Evolutionary conservation across 2,888 invertebrate genomes (phyloP).

Genomic region (Trilocha varians): DNA sequence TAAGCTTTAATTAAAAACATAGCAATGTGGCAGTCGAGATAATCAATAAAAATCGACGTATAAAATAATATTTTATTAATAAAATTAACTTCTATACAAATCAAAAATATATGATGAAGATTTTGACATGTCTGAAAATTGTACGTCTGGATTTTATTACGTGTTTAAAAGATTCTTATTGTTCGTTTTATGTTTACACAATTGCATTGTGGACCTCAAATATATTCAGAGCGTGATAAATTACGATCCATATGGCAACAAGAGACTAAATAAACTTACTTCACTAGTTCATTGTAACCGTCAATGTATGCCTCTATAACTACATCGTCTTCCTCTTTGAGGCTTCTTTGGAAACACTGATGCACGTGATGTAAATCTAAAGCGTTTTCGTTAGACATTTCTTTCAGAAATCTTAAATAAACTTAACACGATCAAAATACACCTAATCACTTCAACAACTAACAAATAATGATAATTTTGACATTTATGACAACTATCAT

Average conservation of each 20-base stretch:
- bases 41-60: neutral
- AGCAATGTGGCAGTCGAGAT: constrained; percentile 3
- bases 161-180: neutral
- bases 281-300: constrained; percentile 87
- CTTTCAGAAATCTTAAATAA: constrained; percentile 16
- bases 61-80: neutral
- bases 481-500: too few relatives aligned
- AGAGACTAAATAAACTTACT: constrained; percentile 69
- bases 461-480: neutral
- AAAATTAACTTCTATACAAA: neutral
- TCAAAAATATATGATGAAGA: too few relatives aligned
- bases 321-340: constrained; percentile 82
- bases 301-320: constrained; percentile 81
- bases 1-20: constrained; percentile 12
- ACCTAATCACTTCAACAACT: neutral
- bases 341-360: constrained; percentile 76
- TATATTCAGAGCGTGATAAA: neutral
- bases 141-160: neutral
- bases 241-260: constrained; percentile 30
- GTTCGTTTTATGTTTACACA: neutral
- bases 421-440: neutral
- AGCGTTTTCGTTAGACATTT: constrained; percentile 61
- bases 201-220: neutral
- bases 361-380: constrained; percentile 62
- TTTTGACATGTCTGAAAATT: too few relatives aligned